Base-by-base conservation (phyloP, 2,113 vertebrate genomes). In the Ophiodon elongatus region DNA sequence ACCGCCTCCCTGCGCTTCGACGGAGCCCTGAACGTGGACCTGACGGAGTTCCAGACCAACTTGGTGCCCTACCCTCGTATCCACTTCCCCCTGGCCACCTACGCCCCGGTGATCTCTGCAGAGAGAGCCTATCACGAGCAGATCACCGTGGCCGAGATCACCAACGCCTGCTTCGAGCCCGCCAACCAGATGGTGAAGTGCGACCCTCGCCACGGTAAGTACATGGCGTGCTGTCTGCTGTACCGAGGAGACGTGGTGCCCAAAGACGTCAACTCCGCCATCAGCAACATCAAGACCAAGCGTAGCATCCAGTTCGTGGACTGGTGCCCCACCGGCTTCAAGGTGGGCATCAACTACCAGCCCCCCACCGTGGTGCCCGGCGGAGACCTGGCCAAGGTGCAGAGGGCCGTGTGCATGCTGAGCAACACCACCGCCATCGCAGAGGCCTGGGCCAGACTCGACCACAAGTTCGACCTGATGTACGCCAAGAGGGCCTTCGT, bases 331-430 rank as follows among this genome's bases (percentile, higher is more conserved):
- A 96, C 96, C 0, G 96, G 96, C 0, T 97, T 97, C 95, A 97
- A 97, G 91, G 96, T 97, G 59, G 97, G 96, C 69, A 96, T 97
- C 93, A 97, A 97, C 85, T 97, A 96, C 94, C 97, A 97, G 86
- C 94, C 96, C 0, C 97, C 97, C 50, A 97, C 96, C 0, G 96
- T 95, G 60, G 97, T 97, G 25, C 96, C 96, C 0, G 96, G 95
- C 13, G 96, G 96, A 45, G 96, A 97, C 88, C 91, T 96, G 90
- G 96, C 96, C 82, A 97, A 97, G 84, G 96, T 96, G 6, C 95
- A 97, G 94, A 85, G 96, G 45, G 96, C 96, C 1, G 94, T 96
- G 79, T 97, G 96, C 89, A 96, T 97, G 96, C 91, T 97, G 87
- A 96, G 96, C 91, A 96, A 97, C 93, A 97, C 97, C 90, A 97